Percentiles rank a stretch among this genome's conserved stretches.
These are phyloP conservation scores for Bucco capensis DNA, from an alignment of 2,113 vertebrate genomes.

Conservation along the genomic window DNA sequence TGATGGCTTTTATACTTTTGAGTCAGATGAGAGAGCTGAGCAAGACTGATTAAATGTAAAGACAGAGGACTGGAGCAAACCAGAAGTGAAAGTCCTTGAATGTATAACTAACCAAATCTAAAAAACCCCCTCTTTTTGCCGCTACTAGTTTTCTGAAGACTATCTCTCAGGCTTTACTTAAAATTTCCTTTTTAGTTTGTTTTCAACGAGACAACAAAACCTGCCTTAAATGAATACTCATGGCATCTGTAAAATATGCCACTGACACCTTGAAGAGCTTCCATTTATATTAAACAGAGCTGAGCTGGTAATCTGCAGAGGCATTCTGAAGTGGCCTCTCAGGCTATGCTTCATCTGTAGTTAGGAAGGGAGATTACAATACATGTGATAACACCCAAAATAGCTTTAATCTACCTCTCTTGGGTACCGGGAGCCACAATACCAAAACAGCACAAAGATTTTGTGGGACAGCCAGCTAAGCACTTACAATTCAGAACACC, in stretches of 20 bases:
- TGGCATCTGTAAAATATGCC: neutral
- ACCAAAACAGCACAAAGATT: neutral
- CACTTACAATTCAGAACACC: neutral
- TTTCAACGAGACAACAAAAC: neutral
- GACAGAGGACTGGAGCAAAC: neutral
- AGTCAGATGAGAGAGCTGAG: neutral
- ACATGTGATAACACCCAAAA: slow-evolving; percentile 35
- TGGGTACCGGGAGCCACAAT: neutral
- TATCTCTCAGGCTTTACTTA: neutral
- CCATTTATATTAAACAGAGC: slow-evolving; percentile 26
- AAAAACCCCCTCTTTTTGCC: neutral
- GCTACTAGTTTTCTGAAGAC: neutral
- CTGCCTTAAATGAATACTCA: neutral
- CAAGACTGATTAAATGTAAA: neutral
- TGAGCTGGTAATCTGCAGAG: slow-evolving; percentile 1
- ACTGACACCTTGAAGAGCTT: slow-evolving; percentile 27
- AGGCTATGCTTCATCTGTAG: neutral
- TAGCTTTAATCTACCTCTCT: slow-evolving; percentile 46
- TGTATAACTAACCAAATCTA: neutral
- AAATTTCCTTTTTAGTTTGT: neutral
- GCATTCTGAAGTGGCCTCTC: slow-evolving; percentile 46
- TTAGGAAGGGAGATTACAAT: slow-evolving; percentile 13
- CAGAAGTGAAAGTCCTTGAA: neutral
- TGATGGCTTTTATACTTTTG: neutral
- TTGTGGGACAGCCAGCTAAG: neutral